phyloP scores from a whole-genome alignment of 2,888 invertebrate species.

The Drosophila stalkeri region DNA sequence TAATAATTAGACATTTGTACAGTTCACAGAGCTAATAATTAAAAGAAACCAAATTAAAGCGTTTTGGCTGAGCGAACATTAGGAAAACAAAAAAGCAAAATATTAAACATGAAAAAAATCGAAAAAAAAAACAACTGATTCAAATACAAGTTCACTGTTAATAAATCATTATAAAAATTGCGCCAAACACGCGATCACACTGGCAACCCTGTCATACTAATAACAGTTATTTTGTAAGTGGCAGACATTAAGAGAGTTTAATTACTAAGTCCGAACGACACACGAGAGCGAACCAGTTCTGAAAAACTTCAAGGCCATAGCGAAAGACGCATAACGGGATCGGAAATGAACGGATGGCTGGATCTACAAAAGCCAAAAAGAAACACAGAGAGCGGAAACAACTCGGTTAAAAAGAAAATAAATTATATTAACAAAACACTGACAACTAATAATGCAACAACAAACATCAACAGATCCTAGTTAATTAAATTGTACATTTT shows the following conservation, averaged over 20 bases:
- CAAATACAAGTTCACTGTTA: constrained; percentile 71
- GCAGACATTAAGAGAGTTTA: constrained; percentile 46
- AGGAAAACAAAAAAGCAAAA: constrained; percentile 5
- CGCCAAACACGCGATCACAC: constrained; percentile 46
- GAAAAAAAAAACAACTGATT: constrained; percentile 19
- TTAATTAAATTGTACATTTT: constrained; percentile 80
- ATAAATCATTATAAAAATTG: constrained; percentile 54
- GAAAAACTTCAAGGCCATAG: constrained; percentile 37
- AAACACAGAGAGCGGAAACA: constrained; percentile 11
- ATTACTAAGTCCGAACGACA: constrained; percentile 32
- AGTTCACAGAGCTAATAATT: constrained; percentile 40
- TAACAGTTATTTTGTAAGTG: constrained; percentile 55
- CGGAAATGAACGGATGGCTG: background rate
- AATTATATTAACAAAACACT: constrained; percentile 21
- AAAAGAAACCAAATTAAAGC: constrained; percentile 38
- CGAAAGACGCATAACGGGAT: constrained; percentile 2
- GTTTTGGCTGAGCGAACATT: constrained; percentile 40
- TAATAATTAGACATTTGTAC: constrained; percentile 52
- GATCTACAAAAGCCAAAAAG: constrained; percentile 36
- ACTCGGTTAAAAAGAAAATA: constrained; percentile 24
- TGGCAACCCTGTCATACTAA: constrained; percentile 56
- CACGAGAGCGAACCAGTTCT: constrained; percentile 22
- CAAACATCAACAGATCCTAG: constrained; percentile 70
- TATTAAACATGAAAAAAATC: constrained; percentile 19
- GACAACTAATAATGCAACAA: constrained; percentile 38